Evolutionary conservation across 2,888 invertebrate genomes (phyloP).

Genomic region (Drosophila percnosoma): DNA sequence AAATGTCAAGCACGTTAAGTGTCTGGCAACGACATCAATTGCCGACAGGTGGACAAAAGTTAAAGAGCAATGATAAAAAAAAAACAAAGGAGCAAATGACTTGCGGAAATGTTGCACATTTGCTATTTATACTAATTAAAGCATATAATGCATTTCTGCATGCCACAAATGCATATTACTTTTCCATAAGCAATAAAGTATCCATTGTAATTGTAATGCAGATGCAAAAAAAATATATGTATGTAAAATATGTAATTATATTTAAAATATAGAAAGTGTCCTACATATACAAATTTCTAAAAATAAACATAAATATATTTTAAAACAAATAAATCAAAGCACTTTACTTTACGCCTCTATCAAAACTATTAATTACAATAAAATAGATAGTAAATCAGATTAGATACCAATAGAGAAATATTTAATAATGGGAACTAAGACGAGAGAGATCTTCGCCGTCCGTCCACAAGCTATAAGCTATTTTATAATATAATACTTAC

Average conservation of each 20-base stretch:
- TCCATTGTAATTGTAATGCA: background rate
- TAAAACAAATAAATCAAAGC: no score
- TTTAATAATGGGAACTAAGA: background rate
- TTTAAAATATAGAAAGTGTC: background rate
- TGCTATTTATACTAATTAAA: constrained; percentile 7
- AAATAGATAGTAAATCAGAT: background rate
- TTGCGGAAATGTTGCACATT: constrained; percentile 12
- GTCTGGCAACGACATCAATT: constrained; percentile 29
- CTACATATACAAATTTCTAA: no score
- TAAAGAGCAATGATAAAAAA: background rate
- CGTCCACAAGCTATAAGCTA: background rate
- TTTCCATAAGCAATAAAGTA: background rate
- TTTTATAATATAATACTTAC: background rate
- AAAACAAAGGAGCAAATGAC: constrained; percentile 7
- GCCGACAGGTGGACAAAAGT: constrained; percentile 10
- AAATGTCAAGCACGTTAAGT: constrained; percentile 33
- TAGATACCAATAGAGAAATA: background rate
- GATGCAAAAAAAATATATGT: background rate
- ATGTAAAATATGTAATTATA: background rate
- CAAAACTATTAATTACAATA: background rate
- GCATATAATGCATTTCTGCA: background rate
- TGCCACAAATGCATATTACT: background rate
- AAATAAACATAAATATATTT: no score
- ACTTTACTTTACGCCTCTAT: background rate
- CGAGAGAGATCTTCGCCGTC: background rate